Evolutionary conservation across 2,797 vertebrate genomes (phyloP).

Genomic region (Antrozous pallidus): DNA sequence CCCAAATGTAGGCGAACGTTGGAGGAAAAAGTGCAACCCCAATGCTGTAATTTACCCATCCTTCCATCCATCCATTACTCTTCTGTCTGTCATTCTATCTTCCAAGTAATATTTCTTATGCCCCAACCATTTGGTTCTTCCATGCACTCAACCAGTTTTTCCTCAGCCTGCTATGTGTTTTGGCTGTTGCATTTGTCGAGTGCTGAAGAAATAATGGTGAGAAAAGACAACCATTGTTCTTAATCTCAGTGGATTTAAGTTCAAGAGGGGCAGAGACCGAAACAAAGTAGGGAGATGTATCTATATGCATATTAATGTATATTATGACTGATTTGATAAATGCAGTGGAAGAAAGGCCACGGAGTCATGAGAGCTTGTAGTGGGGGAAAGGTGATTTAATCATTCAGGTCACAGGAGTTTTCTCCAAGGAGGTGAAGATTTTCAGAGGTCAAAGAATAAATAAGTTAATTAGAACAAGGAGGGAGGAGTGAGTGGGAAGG

Average conservation of each 20-base stretch:
- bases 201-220: neutral
- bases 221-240: neutral
- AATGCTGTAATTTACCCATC: neutral
- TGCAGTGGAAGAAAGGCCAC: neutral
- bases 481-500: neutral
- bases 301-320: neutral
- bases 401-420: neutral
- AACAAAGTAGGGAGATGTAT: neutral
- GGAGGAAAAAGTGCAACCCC: neutral
- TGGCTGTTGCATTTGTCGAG: no score
- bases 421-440: neutral
- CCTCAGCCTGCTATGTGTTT: neutral
- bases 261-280: neutral
- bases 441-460: neutral
- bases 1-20: neutral
- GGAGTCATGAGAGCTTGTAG: neutral
- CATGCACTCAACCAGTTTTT: neutral
- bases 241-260: neutral
- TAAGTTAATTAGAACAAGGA: neutral
- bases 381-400: neutral
- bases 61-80: neutral
- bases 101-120: neutral
- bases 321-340: neutral
- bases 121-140: neutral
- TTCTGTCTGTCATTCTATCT: neutral